Percentiles rank a stretch among this genome's conserved stretches.
Conservation (phyloP, 2,888 invertebrate genomes). For the Scaptomyza reducta region DNA sequence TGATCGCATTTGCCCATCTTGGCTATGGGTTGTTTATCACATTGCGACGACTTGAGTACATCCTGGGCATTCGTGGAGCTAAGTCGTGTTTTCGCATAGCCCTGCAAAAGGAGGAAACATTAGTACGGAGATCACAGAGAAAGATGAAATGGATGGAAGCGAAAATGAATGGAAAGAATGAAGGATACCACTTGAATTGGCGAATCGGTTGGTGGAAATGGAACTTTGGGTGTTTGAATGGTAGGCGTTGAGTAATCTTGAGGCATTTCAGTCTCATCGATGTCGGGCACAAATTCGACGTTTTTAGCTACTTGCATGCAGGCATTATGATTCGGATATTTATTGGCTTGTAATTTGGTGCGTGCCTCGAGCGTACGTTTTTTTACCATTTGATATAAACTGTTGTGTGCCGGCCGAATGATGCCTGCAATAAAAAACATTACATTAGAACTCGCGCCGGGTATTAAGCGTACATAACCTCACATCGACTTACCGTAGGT, state of each 20-base stretch:
- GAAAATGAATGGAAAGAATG: conserved; percentile 3
- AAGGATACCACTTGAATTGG: conserved; percentile 49
- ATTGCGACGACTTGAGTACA: conserved; percentile 62
- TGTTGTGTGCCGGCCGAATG: conserved; percentile 66
- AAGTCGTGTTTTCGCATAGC: conserved; percentile 30
- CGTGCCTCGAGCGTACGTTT: conserved; percentile 81
- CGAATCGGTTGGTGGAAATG: conserved; percentile 31
- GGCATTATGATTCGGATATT: conserved; percentile 72
- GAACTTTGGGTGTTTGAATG: conserved; percentile 2
- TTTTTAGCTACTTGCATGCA: conserved; percentile 53
- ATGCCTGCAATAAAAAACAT: conserved; percentile 46
- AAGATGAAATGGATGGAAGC: conserved; percentile 3
- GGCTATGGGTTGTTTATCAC: conserved; percentile 28
- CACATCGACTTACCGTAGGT: conserved; percentile 53
- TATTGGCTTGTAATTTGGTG: conserved; percentile 77
- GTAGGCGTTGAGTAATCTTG: not conserved
- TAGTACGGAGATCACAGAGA: not conserved
- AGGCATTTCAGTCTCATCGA: conserved; percentile 25
- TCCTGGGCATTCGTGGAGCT: conserved; percentile 55
- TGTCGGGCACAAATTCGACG: conserved; percentile 39
- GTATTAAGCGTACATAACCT: conserved; percentile 37
- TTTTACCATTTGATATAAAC: conserved; percentile 82
- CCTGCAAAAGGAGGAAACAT: conserved; percentile 25
- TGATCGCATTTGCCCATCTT: conserved; percentile 20
- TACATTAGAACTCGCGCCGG: conserved; percentile 21